Evolutionary conservation across 2,797 vertebrate genomes (phyloP), one percentile per base, ranked within the genome.

Genomic region (Sciaenops ocellatus): DNA sequence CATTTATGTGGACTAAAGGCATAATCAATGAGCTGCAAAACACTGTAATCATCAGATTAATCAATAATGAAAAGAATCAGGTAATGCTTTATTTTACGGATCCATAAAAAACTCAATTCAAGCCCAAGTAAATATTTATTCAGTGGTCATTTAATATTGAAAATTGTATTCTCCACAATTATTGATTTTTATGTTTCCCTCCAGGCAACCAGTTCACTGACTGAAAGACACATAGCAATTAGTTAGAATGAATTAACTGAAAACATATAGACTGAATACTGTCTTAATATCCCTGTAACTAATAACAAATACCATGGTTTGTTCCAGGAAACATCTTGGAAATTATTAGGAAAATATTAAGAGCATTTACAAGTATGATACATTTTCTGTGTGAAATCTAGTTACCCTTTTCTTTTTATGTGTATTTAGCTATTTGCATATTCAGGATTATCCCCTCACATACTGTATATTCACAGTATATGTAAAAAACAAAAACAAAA

Each of bases 401-500:
- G 51, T 28, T 47, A 18, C 17, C 46, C 50, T 54, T 64, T 55
- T 56, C 15, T 30, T 26, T 41, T 42, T 41, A 38, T 24, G 9
- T 68, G 47, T 20, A 26, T 52, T 57, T 11, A 56, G 26, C 34
- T 9, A 34, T 48, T 46, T 66, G 34, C 34, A 17, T 30, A 17
- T 44, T 54, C 63, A 24, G 15, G 26, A 63, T 74, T 63, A 2
- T 61, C 34, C 30, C 17, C 52, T 41, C 2, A 65, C 30, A 11
- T 71, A 3, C 55, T 63, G 26, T 62, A 22, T 22, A 38, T 59
- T 66, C 26, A 57, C 44, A 30, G 60, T 28, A 10, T 55, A 18
- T 73, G 47, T 42, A 47, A 60, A 48, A 52, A 42, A n/a, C n/a
- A n/a, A n/a, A n/a, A n/a, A n/a, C n/a, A n/a, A 22, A 62, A 56